These are phyloP conservation scores for Periplaneta americana DNA, from an alignment of 1,140 invertebrate species.

Conservation along the genomic window DNA sequence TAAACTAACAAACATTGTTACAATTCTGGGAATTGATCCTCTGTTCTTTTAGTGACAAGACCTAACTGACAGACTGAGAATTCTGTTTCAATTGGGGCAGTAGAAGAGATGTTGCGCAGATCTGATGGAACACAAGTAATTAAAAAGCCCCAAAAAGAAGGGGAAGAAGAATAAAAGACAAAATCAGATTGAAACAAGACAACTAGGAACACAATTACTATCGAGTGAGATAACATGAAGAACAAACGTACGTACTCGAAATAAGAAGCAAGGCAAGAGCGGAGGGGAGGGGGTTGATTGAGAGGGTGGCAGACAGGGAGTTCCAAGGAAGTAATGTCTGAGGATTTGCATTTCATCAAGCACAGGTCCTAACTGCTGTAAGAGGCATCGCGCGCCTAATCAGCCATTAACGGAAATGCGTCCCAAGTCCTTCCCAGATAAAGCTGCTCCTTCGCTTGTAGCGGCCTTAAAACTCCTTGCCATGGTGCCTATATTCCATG, in stretches of 20 bases:
- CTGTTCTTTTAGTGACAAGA: too few species aligned
- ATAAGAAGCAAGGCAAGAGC: neutral
- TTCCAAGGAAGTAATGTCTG: neutral
- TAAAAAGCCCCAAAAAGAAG: neutral
- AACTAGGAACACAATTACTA: neutral
- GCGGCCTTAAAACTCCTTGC: neutral
- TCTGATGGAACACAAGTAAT: neutral
- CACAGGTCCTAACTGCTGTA: neutral
- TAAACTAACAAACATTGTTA: too few species aligned
- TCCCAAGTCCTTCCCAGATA: neutral
- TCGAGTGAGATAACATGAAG: neutral
- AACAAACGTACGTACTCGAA: neutral
- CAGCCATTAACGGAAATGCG: conserved; percentile 4
- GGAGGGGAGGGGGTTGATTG: neutral
- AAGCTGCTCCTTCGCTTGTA: neutral
- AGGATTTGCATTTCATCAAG: conserved; percentile 13
- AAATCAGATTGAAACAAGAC: neutral
- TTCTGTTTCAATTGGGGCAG: too few species aligned
- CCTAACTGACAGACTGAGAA: too few species aligned
- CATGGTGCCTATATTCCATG: neutral
- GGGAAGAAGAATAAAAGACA: neutral
- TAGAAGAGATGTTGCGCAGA: too few species aligned
- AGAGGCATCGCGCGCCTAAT: neutral
- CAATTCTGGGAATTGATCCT: too few species aligned
- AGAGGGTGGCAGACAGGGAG: neutral